Conservation (phyloP, 1,140 invertebrate genomes). For the Brachionus paranguensis region DNA sequence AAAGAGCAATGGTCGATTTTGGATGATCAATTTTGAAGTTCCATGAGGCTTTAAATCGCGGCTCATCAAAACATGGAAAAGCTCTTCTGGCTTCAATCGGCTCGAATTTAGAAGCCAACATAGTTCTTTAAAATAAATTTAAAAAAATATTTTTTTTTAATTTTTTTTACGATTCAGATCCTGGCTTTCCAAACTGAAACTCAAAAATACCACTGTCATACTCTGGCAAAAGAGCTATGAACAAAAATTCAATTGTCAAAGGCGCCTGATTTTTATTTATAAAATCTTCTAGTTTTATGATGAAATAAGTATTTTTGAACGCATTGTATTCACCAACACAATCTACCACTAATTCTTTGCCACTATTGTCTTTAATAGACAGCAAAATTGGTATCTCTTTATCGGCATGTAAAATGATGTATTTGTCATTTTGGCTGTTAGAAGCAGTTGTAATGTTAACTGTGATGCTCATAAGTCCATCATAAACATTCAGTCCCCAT, state of each 20-base stretch:
- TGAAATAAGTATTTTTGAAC: slow-evolving; percentile 4
- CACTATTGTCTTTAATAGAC: neutral
- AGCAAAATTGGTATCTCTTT: neutral
- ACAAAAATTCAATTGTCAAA: slow-evolving; percentile 13
- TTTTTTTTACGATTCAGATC: slow-evolving; percentile 15
- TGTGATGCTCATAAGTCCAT: neutral
- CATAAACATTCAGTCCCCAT: neutral
- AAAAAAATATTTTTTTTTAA: neutral
- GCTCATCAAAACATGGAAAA: slow-evolving; percentile 38
- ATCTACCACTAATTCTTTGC: neutral
- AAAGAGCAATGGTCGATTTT: neutral
- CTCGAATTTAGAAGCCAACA: slow-evolving; percentile 35
- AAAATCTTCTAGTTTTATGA: neutral
- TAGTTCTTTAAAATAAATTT: neutral
- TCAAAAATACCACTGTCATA: slow-evolving; percentile 36
- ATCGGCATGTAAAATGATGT: slow-evolving; percentile 5
- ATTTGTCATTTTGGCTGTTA: neutral
- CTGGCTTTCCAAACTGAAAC: slow-evolving; percentile 18
- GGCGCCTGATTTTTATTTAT: neutral
- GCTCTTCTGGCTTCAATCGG: slow-evolving; percentile 25
- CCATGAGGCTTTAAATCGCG: slow-evolving; percentile 18
- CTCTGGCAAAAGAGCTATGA: neutral
- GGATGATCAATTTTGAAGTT: slow-evolving; percentile 17
- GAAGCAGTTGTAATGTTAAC: neutral
- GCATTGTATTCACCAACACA: slow-evolving; percentile 5